Percentiles rank a stretch among this genome's conserved stretches.
phyloP scores from a whole-genome alignment of 2,113 vertebrate species.

The Euleptes europaea region DNA sequence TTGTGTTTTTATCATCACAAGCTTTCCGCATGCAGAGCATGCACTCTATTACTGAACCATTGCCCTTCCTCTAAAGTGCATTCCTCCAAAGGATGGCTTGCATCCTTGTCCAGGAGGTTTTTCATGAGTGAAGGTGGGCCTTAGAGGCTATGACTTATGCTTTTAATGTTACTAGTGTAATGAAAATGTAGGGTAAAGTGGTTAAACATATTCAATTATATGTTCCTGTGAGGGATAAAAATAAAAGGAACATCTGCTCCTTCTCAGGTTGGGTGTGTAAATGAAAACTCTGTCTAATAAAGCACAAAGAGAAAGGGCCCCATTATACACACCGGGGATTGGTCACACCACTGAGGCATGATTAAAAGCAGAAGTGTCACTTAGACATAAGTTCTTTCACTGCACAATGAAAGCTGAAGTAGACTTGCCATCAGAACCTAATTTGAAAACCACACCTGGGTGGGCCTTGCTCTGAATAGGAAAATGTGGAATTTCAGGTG shows the following conservation, averaged over 20 bases:
- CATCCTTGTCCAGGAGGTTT: no score
- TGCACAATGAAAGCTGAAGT: conserved; percentile 67
- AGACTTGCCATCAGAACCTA: conserved; percentile 92
- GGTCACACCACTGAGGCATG: conserved; percentile 60
- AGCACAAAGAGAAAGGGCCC: conserved; percentile 1
- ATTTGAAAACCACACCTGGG: conserved; percentile 87
- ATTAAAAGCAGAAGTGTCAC: conserved; percentile 54
- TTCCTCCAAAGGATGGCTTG: no score
- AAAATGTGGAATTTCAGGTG: conserved; percentile 79
- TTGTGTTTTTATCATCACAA: no score
- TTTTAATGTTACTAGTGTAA: conserved; percentile 7
- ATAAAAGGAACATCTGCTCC: conserved; percentile 1
- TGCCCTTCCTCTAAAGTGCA: no score
- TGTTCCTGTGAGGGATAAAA: not conserved
- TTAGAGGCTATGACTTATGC: not conserved
- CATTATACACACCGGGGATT: conserved; percentile 41
- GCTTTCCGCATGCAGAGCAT: no score
- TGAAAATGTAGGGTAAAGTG: not conserved
- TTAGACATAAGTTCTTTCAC: conserved; percentile 69
- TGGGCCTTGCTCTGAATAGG: conserved; percentile 88
- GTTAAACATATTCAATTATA: conserved; percentile 20
- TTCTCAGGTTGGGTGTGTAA: conserved; percentile 10
- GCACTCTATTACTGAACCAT: no score
- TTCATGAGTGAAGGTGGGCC: no score
- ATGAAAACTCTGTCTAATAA: not conserved